phyloP scores from a whole-genome alignment of 2,797 vertebrate species.

The Leuciscus waleckii region DNA sequence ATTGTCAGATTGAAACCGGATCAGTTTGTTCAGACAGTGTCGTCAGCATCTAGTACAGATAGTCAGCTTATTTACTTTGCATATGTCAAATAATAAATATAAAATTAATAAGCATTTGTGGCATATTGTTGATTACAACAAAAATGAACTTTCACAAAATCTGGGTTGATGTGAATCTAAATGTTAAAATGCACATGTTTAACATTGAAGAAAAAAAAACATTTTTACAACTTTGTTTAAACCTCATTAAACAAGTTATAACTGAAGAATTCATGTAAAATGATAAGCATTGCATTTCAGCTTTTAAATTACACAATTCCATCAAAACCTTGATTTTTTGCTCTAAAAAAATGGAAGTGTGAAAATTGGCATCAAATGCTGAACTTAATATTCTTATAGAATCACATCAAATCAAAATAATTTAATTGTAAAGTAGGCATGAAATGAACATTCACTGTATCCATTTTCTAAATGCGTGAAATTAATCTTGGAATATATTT shows the following conservation, averaged over 20 bases:
- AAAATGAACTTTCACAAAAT: accelerated
- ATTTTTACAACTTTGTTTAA: not conserved
- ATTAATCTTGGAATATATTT: not conserved
- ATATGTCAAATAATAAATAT: not conserved
- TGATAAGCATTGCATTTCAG: not conserved
- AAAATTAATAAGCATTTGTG: not conserved
- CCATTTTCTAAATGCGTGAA: not conserved
- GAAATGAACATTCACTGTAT: not conserved
- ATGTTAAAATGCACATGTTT: no score
- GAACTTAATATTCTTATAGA: not conserved
- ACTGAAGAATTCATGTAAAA: not conserved
- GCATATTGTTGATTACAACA: not conserved
- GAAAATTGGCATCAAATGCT: not conserved
- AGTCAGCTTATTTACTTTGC: not conserved
- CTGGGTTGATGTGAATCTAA: not conserved
- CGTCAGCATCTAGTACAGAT: no score
- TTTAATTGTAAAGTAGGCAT: no score
- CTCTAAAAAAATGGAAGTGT: no score
- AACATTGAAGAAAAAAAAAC: no score
- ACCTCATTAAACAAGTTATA: not conserved
- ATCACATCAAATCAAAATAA: not conserved
- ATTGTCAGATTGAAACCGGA: not conserved
- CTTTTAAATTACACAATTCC: not conserved
- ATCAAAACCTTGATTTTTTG: not conserved
- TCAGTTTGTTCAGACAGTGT: not conserved